A percentile compares a stretch with the other conserved stretches of the same genome.
These are phyloP conservation scores for Alces alces DNA, from an alignment of 2,113 vertebrate genomes.

Conservation along the genomic window DNA sequence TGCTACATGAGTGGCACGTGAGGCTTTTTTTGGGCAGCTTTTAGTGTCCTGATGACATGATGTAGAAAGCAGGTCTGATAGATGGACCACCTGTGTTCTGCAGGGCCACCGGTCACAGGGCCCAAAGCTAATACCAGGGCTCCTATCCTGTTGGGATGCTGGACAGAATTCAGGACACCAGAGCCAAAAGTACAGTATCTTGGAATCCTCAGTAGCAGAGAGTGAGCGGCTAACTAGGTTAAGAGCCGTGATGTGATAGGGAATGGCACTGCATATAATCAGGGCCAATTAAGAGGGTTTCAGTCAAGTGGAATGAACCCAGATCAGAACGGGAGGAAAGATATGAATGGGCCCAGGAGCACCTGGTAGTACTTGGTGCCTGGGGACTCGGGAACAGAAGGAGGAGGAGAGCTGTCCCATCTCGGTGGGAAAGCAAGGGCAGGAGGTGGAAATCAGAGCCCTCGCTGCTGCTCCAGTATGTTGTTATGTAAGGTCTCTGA, in stretches of 20 bases:
- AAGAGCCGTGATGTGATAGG: background rate
- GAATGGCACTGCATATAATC: background rate
- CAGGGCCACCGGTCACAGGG: background rate
- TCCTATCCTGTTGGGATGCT: background rate
- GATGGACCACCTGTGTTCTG: background rate
- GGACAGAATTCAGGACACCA: background rate
- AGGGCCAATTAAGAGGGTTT: background rate
- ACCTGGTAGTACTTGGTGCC: background rate
- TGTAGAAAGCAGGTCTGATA: background rate
- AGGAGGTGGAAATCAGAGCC: background rate
- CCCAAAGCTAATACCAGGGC: background rate
- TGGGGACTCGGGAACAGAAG: background rate
- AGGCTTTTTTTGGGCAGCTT: background rate
- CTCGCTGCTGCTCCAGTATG: background rate
- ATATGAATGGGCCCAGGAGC: background rate
- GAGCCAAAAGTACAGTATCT: background rate
- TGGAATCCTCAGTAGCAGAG: background rate
- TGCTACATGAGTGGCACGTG: background rate
- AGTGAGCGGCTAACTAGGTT: background rate
- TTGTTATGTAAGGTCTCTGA: background rate
- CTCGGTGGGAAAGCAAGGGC: background rate
- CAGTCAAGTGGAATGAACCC: background rate
- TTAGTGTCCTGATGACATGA: background rate
- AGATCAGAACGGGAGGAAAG: background rate
- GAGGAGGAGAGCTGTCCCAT: background rate